These are phyloP conservation scores for Falco concolor DNA, from an alignment of 2,797 vertebrate genomes.

Conservation along the genomic window DNA sequence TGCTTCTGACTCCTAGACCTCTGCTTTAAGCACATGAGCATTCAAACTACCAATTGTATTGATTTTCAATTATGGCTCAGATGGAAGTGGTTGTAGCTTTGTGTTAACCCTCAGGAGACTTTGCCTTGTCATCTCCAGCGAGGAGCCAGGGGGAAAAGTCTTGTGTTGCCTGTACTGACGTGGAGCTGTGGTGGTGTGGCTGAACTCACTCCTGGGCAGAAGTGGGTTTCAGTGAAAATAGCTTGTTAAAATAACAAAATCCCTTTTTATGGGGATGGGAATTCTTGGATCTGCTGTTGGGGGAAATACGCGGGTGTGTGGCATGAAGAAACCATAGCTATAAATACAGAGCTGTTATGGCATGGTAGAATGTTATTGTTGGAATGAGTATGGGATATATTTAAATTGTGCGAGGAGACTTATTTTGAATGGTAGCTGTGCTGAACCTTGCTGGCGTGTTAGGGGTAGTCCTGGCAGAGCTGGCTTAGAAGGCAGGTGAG, in stretches of 20 bases:
- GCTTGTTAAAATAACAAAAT: not conserved
- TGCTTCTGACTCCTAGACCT: not conserved
- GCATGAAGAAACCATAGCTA: not conserved
- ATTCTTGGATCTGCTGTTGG: not conserved
- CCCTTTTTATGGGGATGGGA: not conserved
- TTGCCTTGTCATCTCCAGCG: not conserved
- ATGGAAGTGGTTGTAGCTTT: conserved; percentile 39
- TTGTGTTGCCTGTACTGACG: not conserved
- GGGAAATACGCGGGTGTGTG: rapidly evolving
- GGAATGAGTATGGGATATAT: not conserved
- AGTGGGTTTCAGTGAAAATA: not conserved
- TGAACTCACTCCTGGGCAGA: not conserved
- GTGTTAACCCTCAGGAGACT: not conserved
- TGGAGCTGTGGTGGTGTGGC: not conserved
- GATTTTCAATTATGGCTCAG: conserved; percentile 61
- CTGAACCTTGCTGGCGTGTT: not conserved
- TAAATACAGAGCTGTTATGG: not conserved
- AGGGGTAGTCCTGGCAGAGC: not conserved
- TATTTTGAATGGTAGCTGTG: not conserved
- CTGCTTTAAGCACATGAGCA: not conserved
- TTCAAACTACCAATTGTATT: conserved; percentile 22
- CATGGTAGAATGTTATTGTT: not conserved
- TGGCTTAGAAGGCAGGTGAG: not conserved
- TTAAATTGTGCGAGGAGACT: not conserved
- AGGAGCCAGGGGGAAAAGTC: not conserved